These are phyloP conservation scores for Disparrhopalites patrizii DNA, from an alignment of 2,888 invertebrate genomes.

Conservation along the genomic window DNA sequence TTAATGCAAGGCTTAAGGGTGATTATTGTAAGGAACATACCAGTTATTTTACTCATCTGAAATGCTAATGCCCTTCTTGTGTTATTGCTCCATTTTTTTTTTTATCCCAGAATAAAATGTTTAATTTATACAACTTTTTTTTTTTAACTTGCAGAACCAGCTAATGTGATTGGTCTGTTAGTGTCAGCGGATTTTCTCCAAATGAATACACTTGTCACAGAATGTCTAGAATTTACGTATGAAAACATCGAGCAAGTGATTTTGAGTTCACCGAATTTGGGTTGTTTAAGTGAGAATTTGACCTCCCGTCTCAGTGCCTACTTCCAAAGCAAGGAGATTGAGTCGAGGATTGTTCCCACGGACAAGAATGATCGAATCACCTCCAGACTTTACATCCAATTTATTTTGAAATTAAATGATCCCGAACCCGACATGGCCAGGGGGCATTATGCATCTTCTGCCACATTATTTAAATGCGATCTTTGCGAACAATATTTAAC, in stretches of 20 bases:
- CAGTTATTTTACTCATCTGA: too few relatives aligned
- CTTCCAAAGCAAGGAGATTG: slow-evolving; percentile 83
- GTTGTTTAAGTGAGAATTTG: slow-evolving; percentile 71
- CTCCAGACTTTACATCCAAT: slow-evolving; percentile 75
- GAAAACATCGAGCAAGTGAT: slow-evolving; percentile 81
- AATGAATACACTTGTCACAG: slow-evolving; percentile 85
- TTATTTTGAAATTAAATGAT: slow-evolving; percentile 72
- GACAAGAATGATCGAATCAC: slow-evolving; percentile 87
- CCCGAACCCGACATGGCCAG: slow-evolving; percentile 66
- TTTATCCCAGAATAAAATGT: too few relatives aligned
- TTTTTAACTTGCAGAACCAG: too few relatives aligned
- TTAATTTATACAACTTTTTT: too few relatives aligned
- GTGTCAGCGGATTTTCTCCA: slow-evolving; percentile 90
- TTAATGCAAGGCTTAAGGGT: too few relatives aligned
- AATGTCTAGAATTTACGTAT: slow-evolving; percentile 81
- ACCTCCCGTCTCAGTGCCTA: slow-evolving; percentile 69
- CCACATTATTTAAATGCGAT: slow-evolving; percentile 68
- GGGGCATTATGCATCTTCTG: slow-evolving; percentile 76
- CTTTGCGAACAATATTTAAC: slow-evolving; percentile 40
- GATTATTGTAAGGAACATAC: too few relatives aligned
- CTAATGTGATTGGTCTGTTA: slow-evolving; percentile 84
- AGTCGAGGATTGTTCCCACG: slow-evolving; percentile 60
- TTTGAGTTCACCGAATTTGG: slow-evolving; percentile 77
- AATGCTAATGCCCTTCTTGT: too few relatives aligned
- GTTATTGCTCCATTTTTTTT: too few relatives aligned